Percentiles rank a stretch among this genome's conserved stretches.
Evolutionary conservation across 2,797 vertebrate genomes (phyloP).

Genomic region (Xiphophorus birchmanni): DNA sequence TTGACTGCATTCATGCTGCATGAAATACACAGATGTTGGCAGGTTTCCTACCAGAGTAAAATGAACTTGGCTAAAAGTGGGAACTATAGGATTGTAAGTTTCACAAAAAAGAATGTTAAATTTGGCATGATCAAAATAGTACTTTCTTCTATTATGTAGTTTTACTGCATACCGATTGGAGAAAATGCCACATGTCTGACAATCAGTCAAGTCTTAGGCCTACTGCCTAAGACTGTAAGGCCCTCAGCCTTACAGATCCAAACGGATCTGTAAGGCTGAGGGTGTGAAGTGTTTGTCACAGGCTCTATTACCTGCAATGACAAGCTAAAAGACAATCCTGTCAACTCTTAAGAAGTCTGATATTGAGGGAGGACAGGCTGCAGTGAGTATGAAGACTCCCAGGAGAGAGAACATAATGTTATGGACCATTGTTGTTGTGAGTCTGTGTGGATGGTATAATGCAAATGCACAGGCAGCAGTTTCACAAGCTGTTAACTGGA

Average conservation of each 20-base stretch:
- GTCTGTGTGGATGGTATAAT: constrained; percentile 36
- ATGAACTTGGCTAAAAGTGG: not conserved
- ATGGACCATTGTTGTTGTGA: constrained; percentile 32
- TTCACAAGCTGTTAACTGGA: constrained; percentile 52
- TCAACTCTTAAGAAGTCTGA: constrained; percentile 53
- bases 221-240: no score
- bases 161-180: not conserved
- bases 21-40: not conserved
- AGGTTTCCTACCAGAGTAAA: not conserved
- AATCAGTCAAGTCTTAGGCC: not conserved
- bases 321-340: constrained; percentile 58
- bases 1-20: not conserved
- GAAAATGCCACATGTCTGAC: not conserved
- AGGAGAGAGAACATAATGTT: constrained; percentile 19
- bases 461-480: constrained; percentile 39
- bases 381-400: constrained; percentile 36
- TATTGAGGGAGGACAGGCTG: constrained; percentile 48
- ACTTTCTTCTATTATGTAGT: not conserved
- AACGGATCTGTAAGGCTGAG: constrained; percentile 1
- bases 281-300: constrained; percentile 36
- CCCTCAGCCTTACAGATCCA: not conserved
- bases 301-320: constrained; percentile 45
- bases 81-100: not conserved
- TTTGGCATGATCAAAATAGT: not conserved
- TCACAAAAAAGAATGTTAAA: not conserved